A percentile compares a stretch with the other conserved stretches of the same genome.
These are phyloP conservation scores for Furcifer pardalis DNA, from an alignment of 2,797 vertebrate species.

Conservation along the genomic window DNA sequence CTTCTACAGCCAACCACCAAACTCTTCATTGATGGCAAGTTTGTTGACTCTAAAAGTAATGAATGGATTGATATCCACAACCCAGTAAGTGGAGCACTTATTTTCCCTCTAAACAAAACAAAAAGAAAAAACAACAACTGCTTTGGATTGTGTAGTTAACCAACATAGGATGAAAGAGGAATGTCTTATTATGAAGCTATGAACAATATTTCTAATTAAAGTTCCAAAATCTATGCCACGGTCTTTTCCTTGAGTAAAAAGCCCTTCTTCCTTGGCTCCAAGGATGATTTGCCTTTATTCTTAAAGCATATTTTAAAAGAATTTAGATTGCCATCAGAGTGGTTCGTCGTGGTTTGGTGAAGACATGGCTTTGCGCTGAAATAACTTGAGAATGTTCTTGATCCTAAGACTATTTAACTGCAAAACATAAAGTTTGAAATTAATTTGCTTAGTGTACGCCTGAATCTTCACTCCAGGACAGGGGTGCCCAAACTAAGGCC, in stretches of 20 bases:
- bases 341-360: not conserved
- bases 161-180: not conserved
- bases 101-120: not conserved
- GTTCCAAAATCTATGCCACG: not conserved
- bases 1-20: slow-evolving; percentile 89
- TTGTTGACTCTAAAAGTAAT: slow-evolving; percentile 91
- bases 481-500: too few species aligned
- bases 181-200: not conserved
- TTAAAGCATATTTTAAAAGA: not conserved
- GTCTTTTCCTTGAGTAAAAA: slow-evolving; percentile 13
- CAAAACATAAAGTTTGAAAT: not conserved
- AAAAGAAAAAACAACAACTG: too few species aligned
- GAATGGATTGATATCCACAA: slow-evolving; percentile 97
- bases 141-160: not conserved
- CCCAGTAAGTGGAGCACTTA: slow-evolving; percentile 83
- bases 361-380: slow-evolving; percentile 4
- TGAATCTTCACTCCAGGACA: not conserved
- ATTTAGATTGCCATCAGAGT: slow-evolving; percentile 14
- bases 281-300: not conserved
- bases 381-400: not conserved
- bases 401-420: not conserved
- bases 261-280: not conserved
- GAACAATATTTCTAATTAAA: not conserved
- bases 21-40: slow-evolving; percentile 97
- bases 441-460: not conserved